phyloP scores from a whole-genome alignment of 2,113 vertebrate species.

The Bucco capensis region DNA sequence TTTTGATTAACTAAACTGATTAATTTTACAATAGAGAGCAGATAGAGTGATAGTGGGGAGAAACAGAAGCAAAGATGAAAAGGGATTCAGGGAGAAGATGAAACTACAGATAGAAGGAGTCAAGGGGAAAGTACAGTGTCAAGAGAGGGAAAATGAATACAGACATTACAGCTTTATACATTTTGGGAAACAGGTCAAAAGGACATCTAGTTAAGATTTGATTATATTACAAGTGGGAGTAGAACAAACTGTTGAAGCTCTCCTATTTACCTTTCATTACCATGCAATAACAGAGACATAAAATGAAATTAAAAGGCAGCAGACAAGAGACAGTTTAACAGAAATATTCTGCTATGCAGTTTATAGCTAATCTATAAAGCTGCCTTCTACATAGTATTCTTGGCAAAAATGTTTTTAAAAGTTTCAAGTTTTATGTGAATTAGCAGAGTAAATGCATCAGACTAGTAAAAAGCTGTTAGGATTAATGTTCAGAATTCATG shows the following conservation, averaged over 20 bases:
- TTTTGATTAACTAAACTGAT: slow-evolving; percentile 41
- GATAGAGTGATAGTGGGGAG: background rate
- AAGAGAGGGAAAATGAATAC: background rate
- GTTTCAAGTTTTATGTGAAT: slow-evolving; percentile 15
- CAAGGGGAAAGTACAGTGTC: background rate
- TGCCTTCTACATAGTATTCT: background rate
- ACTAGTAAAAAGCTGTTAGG: background rate
- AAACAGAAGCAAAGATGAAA: slow-evolving; percentile 20
- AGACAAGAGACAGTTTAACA: background rate
- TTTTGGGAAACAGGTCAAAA: slow-evolving; percentile 14
- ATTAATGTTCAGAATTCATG: slow-evolving; percentile 17
- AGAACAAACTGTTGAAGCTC: slow-evolving; percentile 3
- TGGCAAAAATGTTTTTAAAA: slow-evolving; percentile 20
- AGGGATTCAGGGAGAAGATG: slow-evolving; percentile 6
- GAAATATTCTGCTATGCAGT: background rate
- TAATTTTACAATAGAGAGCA: slow-evolving; percentile 3
- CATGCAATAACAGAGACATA: background rate
- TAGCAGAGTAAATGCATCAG: background rate
- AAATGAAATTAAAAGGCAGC: slow-evolving; percentile 39
- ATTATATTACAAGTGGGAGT: background rate
- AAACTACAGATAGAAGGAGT: background rate
- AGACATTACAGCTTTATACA: background rate
- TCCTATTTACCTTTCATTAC: slow-evolving; percentile 51
- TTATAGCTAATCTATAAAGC: slow-evolving; percentile 39
- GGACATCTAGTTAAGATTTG: background rate